phyloP scores from a whole-genome alignment of 2,888 invertebrate species.

The Neocrepidodera transversa region DNA sequence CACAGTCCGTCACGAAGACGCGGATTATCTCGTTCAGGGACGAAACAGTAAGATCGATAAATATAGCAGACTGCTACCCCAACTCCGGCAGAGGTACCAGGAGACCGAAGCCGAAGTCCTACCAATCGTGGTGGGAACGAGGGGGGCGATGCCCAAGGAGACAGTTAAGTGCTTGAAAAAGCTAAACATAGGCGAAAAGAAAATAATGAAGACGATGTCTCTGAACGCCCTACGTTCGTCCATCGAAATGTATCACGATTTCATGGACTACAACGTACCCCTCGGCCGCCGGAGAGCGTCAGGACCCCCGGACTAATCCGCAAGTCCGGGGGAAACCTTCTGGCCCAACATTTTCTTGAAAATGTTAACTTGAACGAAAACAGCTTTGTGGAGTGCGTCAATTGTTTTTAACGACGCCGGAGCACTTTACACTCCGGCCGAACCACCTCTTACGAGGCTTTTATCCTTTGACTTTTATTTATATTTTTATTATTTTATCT shows the following conservation, averaged over 20 bases:
- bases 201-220: conserved; percentile 41
- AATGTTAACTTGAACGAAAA: neutral
- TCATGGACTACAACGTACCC: conserved; percentile 47
- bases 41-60: conserved; percentile 43
- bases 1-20: conserved; percentile 42
- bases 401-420: neutral
- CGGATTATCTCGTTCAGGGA: conserved; percentile 5
- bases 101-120: conserved; percentile 40
- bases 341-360: neutral
- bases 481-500: neutral
- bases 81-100: conserved; percentile 29
- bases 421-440: neutral
- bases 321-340: neutral
- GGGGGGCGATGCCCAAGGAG: conserved; percentile 49
- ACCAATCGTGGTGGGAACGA: conserved; percentile 51
- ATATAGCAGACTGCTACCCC: conserved; percentile 42
- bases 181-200: conserved; percentile 40
- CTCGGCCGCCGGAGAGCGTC: conserved; percentile 4
- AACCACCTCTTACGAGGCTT: neutral
- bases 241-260: conserved; percentile 46
- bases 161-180: conserved; percentile 40
- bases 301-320: neutral
- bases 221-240: conserved; percentile 48
- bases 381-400: neutral
- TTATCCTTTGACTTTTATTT: neutral